These are phyloP conservation scores for Tuberolachnus salignus DNA, from an alignment of 2,888 invertebrate genomes.

Conservation along the genomic window DNA sequence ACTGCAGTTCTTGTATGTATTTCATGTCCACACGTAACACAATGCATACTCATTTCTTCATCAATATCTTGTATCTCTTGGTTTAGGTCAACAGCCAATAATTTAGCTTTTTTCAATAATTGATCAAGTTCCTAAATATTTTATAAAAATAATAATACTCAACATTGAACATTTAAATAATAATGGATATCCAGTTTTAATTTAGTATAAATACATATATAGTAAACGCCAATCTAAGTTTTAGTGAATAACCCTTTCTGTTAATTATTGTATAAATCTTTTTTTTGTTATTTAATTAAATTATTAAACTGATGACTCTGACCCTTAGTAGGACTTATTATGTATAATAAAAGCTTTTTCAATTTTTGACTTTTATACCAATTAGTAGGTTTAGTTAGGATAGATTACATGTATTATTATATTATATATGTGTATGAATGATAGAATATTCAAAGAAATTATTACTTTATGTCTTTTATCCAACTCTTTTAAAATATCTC, in stretches of 20 bases:
- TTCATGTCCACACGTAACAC: slow-evolving; percentile 96
- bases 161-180: too few species aligned
- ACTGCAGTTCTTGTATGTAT: slow-evolving; percentile 89
- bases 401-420: too few species aligned
- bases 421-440: not conserved
- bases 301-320: too few species aligned
- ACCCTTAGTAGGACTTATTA: too few species aligned
- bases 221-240: not conserved
- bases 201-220: not conserved
- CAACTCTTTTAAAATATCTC: slow-evolving; percentile 78
- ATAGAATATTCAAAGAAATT: not conserved
- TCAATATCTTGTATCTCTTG: slow-evolving; percentile 71
- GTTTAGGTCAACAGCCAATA: slow-evolving; percentile 71
- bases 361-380: too few species aligned
- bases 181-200: too few species aligned
- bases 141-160: not conserved
- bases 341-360: too few species aligned
- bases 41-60: slow-evolving; percentile 81
- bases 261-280: too few species aligned
- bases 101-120: slow-evolving; percentile 78
- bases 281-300: too few species aligned
- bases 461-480: slow-evolving; percentile 72
- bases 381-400: too few species aligned
- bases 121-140: slow-evolving; percentile 72
- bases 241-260: not conserved